phyloP scores from a whole-genome alignment of 2,113 vertebrate genomes.

The Pseudopodoces humilis region DNA sequence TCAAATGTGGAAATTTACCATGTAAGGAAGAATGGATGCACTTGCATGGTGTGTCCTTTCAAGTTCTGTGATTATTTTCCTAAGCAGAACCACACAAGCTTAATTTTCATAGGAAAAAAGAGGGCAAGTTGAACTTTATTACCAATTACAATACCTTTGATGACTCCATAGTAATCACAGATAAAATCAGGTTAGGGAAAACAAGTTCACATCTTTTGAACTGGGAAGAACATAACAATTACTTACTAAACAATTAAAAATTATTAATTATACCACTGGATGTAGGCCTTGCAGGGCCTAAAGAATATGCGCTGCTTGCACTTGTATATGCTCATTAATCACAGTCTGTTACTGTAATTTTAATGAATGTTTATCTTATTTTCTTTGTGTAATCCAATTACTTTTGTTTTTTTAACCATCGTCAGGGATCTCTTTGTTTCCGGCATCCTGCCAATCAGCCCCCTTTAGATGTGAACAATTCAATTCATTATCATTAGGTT shows the following conservation, averaged over 20 bases:
- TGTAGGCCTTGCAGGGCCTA: slow-evolving; percentile 32
- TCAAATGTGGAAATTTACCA: not conserved
- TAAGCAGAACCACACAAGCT: not conserved
- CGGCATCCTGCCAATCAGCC: slow-evolving; percentile 72
- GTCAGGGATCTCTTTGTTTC: slow-evolving; percentile 67
- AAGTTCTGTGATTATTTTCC: not conserved
- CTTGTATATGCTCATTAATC: slow-evolving; percentile 72
- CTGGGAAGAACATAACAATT: not conserved
- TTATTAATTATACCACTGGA: slow-evolving; percentile 43
- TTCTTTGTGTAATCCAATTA: slow-evolving; percentile 80
- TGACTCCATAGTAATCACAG: slow-evolving; percentile 6
- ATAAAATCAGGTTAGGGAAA: slow-evolving; percentile 47
- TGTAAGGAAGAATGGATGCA: not conserved
- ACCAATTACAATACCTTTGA: slow-evolving; percentile 46
- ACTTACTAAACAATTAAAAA: slow-evolving; percentile 48
- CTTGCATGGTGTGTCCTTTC: not conserved
- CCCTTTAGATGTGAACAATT: slow-evolving; percentile 75
- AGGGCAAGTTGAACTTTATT: slow-evolving; percentile 1
- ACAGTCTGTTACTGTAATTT: slow-evolving; percentile 76
- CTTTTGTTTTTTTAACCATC: slow-evolving; percentile 72
- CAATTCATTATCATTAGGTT: slow-evolving; percentile 82
- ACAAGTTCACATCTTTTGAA: not conserved
- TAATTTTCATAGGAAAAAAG: slow-evolving; percentile 13
- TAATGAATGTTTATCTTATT: slow-evolving; percentile 81
- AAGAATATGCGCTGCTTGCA: not conserved